These are phyloP conservation scores for Forbesichthys agassizii DNA, from an alignment of 2,113 vertebrate species.

Conservation along the genomic window DNA sequence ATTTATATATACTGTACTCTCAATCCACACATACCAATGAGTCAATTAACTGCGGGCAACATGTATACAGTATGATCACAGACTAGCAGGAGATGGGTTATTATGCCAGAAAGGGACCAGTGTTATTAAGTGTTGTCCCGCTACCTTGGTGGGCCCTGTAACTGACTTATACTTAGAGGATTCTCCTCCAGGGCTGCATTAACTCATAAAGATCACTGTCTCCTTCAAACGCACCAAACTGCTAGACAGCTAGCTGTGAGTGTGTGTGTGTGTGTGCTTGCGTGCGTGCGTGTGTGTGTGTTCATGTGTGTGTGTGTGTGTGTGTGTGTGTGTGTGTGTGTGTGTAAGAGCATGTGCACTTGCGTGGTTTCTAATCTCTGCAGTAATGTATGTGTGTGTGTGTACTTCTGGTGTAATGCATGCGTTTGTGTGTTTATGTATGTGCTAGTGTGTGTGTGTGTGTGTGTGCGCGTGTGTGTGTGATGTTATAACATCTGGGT, in stretches of 20 bases:
- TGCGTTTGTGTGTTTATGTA: not conserved
- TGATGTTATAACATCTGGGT: no score
- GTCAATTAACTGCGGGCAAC: conserved; percentile 25
- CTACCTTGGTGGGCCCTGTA: conserved; percentile 61
- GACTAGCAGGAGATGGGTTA: conserved; percentile 24
- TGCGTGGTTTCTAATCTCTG: not conserved
- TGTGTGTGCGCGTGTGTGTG: not conserved
- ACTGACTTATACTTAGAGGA: conserved; percentile 56
- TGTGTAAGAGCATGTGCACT: no score
- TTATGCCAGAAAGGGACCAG: conserved; percentile 35
- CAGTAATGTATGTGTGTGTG: not conserved
- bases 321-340: not conserved
- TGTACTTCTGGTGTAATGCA: not conserved
- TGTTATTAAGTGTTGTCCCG: conserved; percentile 42
- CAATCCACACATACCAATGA: not conserved
- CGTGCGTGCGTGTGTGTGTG: not conserved
- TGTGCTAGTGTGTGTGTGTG: not conserved
- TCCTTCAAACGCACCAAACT: conserved; percentile 46
- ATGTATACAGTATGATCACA: not conserved
- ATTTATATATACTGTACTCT: not conserved
- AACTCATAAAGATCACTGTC: conserved; percentile 68
- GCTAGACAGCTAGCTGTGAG: conserved; percentile 10
- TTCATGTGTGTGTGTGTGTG: not conserved
- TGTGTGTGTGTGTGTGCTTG: not conserved
- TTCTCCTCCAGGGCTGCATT: conserved; percentile 64